Conservation (phyloP, 2,113 vertebrate species). For the Phrynosoma blainvillii region DNA sequence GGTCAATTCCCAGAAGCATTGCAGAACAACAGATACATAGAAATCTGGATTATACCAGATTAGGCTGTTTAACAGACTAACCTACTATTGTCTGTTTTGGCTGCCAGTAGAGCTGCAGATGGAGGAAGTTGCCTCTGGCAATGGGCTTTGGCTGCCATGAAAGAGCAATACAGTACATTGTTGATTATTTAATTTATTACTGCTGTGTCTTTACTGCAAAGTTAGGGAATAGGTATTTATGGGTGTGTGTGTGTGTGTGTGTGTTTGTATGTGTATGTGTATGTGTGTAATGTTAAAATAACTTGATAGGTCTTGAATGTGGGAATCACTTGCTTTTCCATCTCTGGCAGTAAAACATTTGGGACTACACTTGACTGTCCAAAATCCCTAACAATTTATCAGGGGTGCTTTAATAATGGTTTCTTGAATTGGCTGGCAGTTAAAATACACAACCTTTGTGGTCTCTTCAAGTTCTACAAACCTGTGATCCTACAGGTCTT, state of each 20-base stretch:
- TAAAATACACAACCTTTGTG: too few relatives aligned
- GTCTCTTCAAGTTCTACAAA: too few relatives aligned
- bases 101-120: not conserved
- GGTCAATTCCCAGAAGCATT: constrained; percentile 20
- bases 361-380: too few relatives aligned
- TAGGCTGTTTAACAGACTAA: not conserved
- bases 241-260: not conserved
- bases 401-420: too few relatives aligned
- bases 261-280: not conserved
- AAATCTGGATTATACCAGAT: not conserved
- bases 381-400: too few relatives aligned
- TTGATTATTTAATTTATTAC: not conserved
- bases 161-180: not conserved
- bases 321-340: not conserved
- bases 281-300: too few relatives aligned
- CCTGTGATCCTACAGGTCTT: too few relatives aligned
- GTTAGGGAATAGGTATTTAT: not conserved
- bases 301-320: not conserved
- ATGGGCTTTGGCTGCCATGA: not conserved
- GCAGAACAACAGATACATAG: constrained; percentile 2
- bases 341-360: not conserved
- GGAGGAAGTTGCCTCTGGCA: too few relatives aligned
- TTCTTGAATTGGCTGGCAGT: too few relatives aligned
- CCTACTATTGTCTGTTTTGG: not conserved
- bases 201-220: not conserved